These are phyloP conservation scores for Apomyelois bistriatella DNA, from an alignment of 2,888 invertebrate genomes.

Conservation along the genomic window DNA sequence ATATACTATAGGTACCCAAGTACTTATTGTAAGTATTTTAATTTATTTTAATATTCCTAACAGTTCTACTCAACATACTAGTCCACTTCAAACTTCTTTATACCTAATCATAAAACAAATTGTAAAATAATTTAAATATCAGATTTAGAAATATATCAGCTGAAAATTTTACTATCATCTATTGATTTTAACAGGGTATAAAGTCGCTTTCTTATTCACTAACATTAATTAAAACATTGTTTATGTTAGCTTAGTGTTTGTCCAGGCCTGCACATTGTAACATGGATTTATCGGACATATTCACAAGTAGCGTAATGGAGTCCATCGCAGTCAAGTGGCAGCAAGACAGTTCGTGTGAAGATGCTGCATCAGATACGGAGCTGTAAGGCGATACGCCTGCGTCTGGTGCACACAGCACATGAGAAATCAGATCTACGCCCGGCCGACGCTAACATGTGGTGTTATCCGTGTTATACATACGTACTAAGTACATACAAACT, in stretches of 20 bases:
- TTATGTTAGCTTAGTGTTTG: background rate
- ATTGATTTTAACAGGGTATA: conserved; percentile 16
- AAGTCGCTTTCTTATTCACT: background rate
- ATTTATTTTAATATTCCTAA: too few relatives aligned
- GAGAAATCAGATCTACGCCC: conserved; percentile 54
- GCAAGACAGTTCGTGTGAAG: conserved; percentile 65
- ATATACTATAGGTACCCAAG: too few relatives aligned
- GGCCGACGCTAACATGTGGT: conserved; percentile 60
- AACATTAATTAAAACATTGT: background rate
- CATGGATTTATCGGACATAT: conserved; percentile 7
- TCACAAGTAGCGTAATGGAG: conserved; percentile 14
- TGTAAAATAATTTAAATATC: too few relatives aligned
- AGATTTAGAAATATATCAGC: too few relatives aligned
- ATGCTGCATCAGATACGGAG: conserved; percentile 32
- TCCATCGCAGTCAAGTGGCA: conserved; percentile 31
- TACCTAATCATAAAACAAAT: too few relatives aligned
- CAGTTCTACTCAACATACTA: too few relatives aligned
- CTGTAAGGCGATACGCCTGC: conserved; percentile 65
- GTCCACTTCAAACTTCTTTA: too few relatives aligned
- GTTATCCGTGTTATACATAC: conserved; percentile 42
- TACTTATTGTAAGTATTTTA: too few relatives aligned
- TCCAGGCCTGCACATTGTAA: conserved; percentile 10
- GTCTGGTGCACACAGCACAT: conserved; percentile 58
- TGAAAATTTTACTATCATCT: too few relatives aligned
- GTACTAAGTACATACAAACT: too few relatives aligned